Evolutionary conservation across 2,797 vertebrate species (phyloP).

Genomic region (Apogon talboti): DNA sequence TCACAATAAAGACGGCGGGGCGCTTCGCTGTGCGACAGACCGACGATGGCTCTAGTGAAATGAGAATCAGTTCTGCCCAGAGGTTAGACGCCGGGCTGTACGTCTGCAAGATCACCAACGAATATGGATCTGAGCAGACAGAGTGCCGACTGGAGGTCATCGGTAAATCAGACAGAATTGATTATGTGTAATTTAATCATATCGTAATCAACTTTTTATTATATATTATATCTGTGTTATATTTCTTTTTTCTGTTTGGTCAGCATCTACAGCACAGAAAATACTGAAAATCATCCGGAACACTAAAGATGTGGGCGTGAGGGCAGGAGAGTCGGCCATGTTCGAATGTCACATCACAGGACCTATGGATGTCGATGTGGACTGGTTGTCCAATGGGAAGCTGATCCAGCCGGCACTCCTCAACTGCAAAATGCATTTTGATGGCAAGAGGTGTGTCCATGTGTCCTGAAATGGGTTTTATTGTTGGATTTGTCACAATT

Average conservation of each 20-base stretch:
- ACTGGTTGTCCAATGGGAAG: conserved; percentile 94
- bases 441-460: conserved; percentile 85
- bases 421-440: conserved; percentile 99
- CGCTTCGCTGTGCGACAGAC: conserved; percentile 80
- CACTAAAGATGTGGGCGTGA: conserved; percentile 85
- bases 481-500: neutral
- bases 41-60: conserved; percentile 79
- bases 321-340: conserved; percentile 90
- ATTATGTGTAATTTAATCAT: neutral
- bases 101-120: conserved; percentile 89
- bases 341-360: conserved; percentile 90
- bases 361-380: conserved; percentile 91
- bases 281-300: conserved; percentile 84
- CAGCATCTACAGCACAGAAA: conserved; percentile 72
- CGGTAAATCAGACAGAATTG: conserved; percentile 77
- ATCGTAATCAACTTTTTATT: rapidly evolving
- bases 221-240: neutral
- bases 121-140: conserved; percentile 87
- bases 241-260: neutral
- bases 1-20: conserved; percentile 84
- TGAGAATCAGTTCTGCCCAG: conserved; percentile 87
- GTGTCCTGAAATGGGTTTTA: neutral
- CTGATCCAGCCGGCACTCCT: conserved; percentile 95
- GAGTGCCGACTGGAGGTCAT: conserved; percentile 90
- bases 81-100: conserved; percentile 89